Conservation (phyloP, 2,888 invertebrate species). For the Gordius sp. region DNA sequence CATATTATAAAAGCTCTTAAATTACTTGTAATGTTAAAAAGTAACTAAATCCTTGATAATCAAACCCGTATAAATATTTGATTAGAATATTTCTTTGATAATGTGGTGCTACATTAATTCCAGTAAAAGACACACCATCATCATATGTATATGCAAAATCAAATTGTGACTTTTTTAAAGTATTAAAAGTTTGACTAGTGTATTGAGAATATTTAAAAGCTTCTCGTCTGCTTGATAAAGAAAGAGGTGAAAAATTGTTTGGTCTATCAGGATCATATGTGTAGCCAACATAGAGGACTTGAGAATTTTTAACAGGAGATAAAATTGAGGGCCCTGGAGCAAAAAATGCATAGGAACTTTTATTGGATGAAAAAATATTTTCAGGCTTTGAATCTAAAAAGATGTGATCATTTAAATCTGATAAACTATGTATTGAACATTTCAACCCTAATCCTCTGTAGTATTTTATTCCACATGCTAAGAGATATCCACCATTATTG, state of each 20-base stretch:
- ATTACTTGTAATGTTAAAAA: not conserved
- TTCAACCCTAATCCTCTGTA: not conserved
- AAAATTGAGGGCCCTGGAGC: not conserved
- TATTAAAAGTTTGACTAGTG: not conserved
- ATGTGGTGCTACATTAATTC: conserved; percentile 2
- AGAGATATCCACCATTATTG: not conserved
- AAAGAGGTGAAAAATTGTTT: not conserved
- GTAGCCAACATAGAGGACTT: conserved; percentile 4
- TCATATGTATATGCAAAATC: not conserved
- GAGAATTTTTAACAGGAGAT: not conserved
- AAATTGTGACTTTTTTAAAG: not conserved
- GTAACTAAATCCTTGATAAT: conserved; percentile 9
- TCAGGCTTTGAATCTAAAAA: not conserved
- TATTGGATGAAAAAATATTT: conserved; percentile 6
- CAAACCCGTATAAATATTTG: conserved; percentile 8
- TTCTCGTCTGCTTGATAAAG: not conserved
- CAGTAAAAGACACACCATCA: conserved; percentile 15
- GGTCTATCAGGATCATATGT: not conserved
- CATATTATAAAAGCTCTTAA: not conserved
- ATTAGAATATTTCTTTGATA: not conserved
- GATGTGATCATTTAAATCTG: not conserved
- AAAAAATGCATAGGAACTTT: not conserved
- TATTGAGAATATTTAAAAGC: not conserved
- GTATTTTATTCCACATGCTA: not conserved
- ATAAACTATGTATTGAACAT: not conserved